Percentiles rank a stretch among this genome's conserved stretches.
Conservation (phyloP, 2,797 vertebrate genomes). For the Peromyscus melanophrys region DNA sequence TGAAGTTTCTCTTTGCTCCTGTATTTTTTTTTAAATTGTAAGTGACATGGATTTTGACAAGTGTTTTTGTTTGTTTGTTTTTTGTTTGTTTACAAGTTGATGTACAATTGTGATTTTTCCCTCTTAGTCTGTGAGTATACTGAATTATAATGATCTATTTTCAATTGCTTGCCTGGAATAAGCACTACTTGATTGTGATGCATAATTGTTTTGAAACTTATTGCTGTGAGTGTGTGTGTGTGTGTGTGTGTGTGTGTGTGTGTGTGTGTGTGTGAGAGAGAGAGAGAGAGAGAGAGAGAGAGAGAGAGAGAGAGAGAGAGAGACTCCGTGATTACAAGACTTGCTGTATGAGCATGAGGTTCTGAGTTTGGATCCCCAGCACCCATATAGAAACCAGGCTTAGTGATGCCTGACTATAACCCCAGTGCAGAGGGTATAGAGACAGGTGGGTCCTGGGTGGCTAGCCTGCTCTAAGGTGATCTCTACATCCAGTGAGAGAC, state of each 20-base stretch:
- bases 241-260: no score
- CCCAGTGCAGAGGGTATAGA: not conserved
- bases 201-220: not conserved
- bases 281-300: no score
- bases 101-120: not conserved
- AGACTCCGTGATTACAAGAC: not conserved
- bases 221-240: not conserved
- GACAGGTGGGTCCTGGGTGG: not conserved
- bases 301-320: no score
- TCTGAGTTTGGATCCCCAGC: not conserved
- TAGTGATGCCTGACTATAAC: not conserved
- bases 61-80: not conserved
- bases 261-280: no score
- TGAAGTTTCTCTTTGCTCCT: not conserved
- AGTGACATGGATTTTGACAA: not conserved
- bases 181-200: not conserved
- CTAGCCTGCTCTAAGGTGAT: not conserved
- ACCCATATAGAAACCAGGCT: not conserved
- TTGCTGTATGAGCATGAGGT: not conserved
- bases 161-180: not conserved
- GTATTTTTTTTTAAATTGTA: not conserved
- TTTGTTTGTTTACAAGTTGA: not conserved
- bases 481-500: not conserved
- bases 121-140: not conserved
- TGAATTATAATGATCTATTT: not conserved